Percentiles rank a stretch among this genome's conserved stretches.
These are phyloP conservation scores for Drosophila stalkeri DNA, from an alignment of 2,888 invertebrate species.

Conservation along the genomic window DNA sequence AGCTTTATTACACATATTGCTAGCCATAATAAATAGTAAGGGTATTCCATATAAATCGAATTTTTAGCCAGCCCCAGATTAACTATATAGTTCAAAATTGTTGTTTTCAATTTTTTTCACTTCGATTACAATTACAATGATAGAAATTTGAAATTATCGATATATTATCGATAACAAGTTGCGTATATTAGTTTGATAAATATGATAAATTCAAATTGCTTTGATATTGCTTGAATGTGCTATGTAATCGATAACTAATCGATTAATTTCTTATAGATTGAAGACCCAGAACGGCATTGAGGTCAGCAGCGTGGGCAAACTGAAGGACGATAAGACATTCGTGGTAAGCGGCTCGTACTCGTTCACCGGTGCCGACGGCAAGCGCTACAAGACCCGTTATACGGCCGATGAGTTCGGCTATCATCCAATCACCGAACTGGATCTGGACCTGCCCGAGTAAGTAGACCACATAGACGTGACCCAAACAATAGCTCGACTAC, in stretches of 20 bases:
- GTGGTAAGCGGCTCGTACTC: constrained; percentile 85
- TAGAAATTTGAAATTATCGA: neutral
- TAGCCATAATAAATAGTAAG: too few relatives aligned
- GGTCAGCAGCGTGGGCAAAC: constrained; percentile 84
- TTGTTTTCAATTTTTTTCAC: too few relatives aligned
- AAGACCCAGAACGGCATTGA: constrained; percentile 85
- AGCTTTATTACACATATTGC: too few relatives aligned
- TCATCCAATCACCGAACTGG: constrained; percentile 85
- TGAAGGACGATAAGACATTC: constrained; percentile 85
- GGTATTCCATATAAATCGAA: too few relatives aligned
- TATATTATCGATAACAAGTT: neutral
- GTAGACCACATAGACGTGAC: constrained; percentile 20
- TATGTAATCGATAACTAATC: constrained; percentile 3
- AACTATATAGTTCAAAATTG: too few relatives aligned
- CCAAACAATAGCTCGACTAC: neutral
- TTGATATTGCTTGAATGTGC: too few relatives aligned
- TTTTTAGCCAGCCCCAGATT: too few relatives aligned
- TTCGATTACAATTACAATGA: neutral
- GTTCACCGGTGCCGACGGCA: constrained; percentile 85
- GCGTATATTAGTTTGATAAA: neutral
- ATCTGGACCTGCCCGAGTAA: constrained; percentile 84
- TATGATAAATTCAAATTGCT: too few relatives aligned
- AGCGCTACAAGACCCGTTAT: constrained; percentile 84
- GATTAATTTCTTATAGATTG: constrained; percentile 64
- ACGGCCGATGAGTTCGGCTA: constrained; percentile 85